Conservation (phyloP, 2,888 invertebrate genomes). For the Acrocera orbiculus region DNA sequence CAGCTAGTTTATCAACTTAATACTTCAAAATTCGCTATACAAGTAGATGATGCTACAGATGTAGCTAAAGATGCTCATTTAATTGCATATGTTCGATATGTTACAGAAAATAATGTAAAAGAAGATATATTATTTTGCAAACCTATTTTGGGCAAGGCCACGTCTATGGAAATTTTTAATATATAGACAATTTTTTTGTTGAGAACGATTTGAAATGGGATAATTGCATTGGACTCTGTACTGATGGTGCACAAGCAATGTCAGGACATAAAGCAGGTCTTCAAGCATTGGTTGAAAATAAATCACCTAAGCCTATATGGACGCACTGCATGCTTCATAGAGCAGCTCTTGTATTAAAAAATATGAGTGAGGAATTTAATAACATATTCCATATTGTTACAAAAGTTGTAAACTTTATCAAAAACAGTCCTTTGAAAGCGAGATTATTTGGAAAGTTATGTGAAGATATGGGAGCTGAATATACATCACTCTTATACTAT, state of each 20-base stretch:
- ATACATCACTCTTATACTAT: too few species aligned
- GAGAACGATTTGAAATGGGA: constrained; percentile 14
- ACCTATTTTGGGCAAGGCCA: constrained; percentile 13
- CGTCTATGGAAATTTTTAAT: constrained; percentile 14
- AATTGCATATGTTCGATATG: too few species aligned
- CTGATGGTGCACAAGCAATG: constrained; percentile 15
- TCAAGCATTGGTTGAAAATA: constrained; percentile 6
- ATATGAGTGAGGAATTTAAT: constrained; percentile 1
- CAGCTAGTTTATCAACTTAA: too few species aligned
- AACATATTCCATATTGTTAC: too few species aligned
- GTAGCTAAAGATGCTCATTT: too few species aligned
- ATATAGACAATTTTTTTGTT: constrained; percentile 14
- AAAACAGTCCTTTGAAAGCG: too few species aligned
- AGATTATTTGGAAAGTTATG: too few species aligned
- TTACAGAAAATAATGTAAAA: too few species aligned
- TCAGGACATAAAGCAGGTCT: constrained; percentile 9
- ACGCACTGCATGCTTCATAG: constrained; percentile 9
- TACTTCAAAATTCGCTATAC: too few species aligned
- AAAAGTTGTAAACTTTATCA: constrained; percentile 10
- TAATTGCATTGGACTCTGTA: constrained; percentile 15
- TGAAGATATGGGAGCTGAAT: too few species aligned
- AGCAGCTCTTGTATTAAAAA: constrained; percentile 3
- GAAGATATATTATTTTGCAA: too few species aligned
- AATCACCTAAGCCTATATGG: constrained; percentile 4
- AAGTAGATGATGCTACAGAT: too few species aligned